phyloP scores from a whole-genome alignment of 2,888 invertebrate species.

The Ochlodes sylvanus region DNA sequence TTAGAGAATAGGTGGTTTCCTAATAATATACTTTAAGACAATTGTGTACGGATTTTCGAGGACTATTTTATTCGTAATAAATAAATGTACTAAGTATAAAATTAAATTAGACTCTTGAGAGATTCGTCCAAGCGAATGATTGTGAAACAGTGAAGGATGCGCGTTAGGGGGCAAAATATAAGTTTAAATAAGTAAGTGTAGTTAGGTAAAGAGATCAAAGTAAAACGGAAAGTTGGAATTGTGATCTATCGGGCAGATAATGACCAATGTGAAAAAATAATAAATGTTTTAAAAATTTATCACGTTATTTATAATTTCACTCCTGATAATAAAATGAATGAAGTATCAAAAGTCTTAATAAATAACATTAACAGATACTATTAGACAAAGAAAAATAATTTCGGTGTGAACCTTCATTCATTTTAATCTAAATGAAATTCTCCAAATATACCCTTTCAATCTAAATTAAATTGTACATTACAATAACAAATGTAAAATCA shows the following conservation, averaged over 20 bases:
- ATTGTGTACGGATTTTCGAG: constrained; percentile 80
- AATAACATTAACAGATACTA: no score
- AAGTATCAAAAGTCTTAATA: constrained; percentile 40
- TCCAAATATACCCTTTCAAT: constrained; percentile 13
- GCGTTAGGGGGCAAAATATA: constrained; percentile 42
- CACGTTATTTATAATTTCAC: constrained; percentile 55
- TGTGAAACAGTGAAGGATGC: constrained; percentile 42
- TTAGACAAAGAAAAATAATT: background rate
- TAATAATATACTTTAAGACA: constrained; percentile 40
- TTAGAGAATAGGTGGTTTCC: constrained; percentile 35
- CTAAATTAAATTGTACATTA: constrained; percentile 39
- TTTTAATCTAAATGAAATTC: constrained; percentile 32
- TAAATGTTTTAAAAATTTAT: constrained; percentile 78
- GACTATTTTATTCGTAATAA: constrained; percentile 73
- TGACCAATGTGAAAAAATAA: constrained; percentile 81
- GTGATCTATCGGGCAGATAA: constrained; percentile 71
- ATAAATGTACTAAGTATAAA: constrained; percentile 50
- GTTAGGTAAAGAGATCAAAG: constrained; percentile 52
- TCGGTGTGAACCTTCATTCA: constrained; percentile 36
- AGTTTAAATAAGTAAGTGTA: constrained; percentile 46
- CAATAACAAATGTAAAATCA: constrained; percentile 35
- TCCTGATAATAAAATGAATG: constrained; percentile 53
- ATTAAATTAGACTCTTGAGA: constrained; percentile 48
- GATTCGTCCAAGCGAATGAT: constrained; percentile 64
- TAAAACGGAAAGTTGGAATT: constrained; percentile 61